These are phyloP conservation scores for Pherbina coryleti DNA, from an alignment of 2,888 invertebrate genomes.

Conservation along the genomic window DNA sequence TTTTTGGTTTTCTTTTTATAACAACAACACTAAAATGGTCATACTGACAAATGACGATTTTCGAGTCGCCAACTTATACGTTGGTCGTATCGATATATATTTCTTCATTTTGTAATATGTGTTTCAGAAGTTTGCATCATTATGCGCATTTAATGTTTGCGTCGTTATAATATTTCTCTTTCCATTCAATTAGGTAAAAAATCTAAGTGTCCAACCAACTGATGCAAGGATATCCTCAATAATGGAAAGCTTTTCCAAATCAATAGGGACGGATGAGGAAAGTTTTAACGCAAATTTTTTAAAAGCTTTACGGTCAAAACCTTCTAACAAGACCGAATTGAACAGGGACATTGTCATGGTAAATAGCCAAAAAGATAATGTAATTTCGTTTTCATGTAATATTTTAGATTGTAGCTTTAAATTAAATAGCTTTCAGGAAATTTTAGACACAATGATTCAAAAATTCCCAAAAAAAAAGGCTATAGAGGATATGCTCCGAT, in stretches of 20 bases:
- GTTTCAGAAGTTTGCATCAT: too few relatives aligned
- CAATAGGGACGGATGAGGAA: constrained; percentile 1
- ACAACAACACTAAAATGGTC: too few relatives aligned
- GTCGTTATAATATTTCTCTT: too few relatives aligned
- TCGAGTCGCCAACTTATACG: too few relatives aligned
- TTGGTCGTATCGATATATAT: too few relatives aligned
- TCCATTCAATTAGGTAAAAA: too few relatives aligned
- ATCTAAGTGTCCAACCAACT: too few relatives aligned
- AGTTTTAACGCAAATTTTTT: not conserved
- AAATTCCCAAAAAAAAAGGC: not conserved
- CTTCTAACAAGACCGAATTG: not conserved
- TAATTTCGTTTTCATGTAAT: not conserved
- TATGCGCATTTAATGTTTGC: too few relatives aligned
- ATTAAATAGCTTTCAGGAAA: not conserved
- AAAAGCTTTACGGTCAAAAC: not conserved
- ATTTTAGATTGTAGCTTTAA: constrained; percentile 14
- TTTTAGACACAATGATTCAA: not conserved
- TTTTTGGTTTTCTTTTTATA: too few relatives aligned
- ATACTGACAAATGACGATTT: too few relatives aligned
- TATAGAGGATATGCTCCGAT: not conserved
- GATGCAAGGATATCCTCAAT: too few relatives aligned
- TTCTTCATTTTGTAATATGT: too few relatives aligned
- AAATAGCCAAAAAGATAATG: not conserved
- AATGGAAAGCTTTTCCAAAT: not conserved
- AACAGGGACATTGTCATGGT: not conserved